Percentiles rank a stretch among this genome's conserved stretches.
phyloP scores from a whole-genome alignment of 2,888 invertebrate species.

The Bombylius discolor region DNA sequence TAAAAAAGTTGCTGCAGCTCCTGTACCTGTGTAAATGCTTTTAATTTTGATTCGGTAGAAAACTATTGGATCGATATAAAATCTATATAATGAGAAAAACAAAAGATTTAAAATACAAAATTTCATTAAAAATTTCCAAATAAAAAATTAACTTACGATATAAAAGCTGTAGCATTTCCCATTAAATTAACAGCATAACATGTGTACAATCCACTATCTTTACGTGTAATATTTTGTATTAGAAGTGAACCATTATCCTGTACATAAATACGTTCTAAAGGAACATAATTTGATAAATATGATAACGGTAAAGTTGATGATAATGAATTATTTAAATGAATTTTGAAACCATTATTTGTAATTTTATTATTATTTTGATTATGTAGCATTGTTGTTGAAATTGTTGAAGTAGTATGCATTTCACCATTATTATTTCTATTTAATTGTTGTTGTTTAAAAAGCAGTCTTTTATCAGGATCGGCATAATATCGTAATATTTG shows the following conservation, averaged over 20 bases:
- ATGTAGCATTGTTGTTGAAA: neutral
- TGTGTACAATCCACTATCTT: constrained; percentile 73
- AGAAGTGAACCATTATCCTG: constrained; percentile 67
- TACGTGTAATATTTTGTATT: constrained; percentile 55
- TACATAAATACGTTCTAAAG: constrained; percentile 27
- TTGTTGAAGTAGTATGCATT: neutral
- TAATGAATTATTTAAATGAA: neutral
- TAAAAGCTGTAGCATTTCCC: constrained; percentile 61
- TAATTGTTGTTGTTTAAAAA: neutral
- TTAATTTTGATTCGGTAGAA: constrained; percentile 72
- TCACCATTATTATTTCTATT: neutral
- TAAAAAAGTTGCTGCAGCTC: constrained; percentile 67
- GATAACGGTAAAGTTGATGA: neutral
- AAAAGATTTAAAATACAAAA: too few species aligned
- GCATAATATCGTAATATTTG: constrained; percentile 67
- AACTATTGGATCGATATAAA: constrained; percentile 75
- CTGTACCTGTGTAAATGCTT: constrained; percentile 69
- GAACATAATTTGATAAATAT: neutral
- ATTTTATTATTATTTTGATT: neutral
- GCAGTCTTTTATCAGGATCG: neutral
- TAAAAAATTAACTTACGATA: constrained; percentile 32
- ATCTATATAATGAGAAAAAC: constrained; percentile 25
- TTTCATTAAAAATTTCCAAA: neutral
- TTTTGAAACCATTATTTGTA: neutral
- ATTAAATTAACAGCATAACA: constrained; percentile 78